Evolutionary conservation across 1,140 invertebrate genomes (phyloP).

Genomic region (Periplaneta americana): DNA sequence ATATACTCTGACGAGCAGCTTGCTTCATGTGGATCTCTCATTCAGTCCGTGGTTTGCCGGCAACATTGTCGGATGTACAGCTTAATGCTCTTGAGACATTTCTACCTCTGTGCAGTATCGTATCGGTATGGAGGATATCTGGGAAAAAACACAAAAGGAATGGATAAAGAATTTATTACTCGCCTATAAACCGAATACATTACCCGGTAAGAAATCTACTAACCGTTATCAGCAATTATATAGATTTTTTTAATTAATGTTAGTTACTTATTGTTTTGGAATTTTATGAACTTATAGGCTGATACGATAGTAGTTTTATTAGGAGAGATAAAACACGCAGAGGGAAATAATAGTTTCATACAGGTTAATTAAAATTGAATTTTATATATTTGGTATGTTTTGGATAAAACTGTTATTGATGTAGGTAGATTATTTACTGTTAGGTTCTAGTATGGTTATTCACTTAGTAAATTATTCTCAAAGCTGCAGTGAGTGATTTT

Average conservation of each 20-base stretch:
- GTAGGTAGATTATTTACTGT: no score
- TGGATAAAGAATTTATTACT: conserved; percentile 33
- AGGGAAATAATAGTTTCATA: background rate
- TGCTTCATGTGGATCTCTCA: background rate
- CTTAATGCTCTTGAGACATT: background rate
- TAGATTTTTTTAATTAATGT: background rate
- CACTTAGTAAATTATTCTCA: no score
- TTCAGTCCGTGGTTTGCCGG: background rate
- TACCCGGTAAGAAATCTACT: conserved; percentile 7
- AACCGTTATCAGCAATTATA: conserved; percentile 22
- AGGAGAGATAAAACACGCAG: background rate
- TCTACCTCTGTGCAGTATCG: background rate
- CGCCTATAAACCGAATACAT: conserved; percentile 15
- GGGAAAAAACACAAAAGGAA: conserved; percentile 28
- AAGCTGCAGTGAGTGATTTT: no score
- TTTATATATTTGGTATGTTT: no score
- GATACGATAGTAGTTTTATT: background rate
- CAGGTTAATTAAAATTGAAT: no score
- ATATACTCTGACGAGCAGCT: background rate
- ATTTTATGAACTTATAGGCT: background rate
- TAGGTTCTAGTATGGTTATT: no score
- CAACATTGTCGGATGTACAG: background rate
- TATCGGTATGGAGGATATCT: conserved; percentile 29
- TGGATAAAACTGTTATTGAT: no score
- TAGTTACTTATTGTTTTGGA: no score